phyloP scores from a whole-genome alignment of 92 coral and sea anemone species.

The Porites rus region DNA sequence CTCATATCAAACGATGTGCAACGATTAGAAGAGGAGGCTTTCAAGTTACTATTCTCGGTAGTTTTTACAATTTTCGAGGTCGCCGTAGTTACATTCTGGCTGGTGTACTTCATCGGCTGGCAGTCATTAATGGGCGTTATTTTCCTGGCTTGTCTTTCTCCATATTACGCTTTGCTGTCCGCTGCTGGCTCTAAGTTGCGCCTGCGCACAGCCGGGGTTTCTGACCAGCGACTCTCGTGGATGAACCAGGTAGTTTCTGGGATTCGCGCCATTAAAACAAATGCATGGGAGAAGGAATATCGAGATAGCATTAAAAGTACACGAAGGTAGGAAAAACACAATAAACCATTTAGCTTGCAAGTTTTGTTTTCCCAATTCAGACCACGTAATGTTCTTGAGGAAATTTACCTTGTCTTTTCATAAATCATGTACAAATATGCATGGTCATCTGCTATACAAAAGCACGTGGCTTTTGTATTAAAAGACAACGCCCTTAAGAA shows the following conservation, averaged over 20 bases:
- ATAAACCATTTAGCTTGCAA: too few relatives aligned
- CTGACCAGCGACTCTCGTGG: constrained; percentile 1
- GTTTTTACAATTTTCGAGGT: not conserved
- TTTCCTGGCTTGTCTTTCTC: not conserved
- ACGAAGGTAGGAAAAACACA: not conserved
- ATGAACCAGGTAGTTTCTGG: constrained; percentile 9
- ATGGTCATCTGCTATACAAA: too few relatives aligned
- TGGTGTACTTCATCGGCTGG: constrained; percentile 9
- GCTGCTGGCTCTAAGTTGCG: not conserved
- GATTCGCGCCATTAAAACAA: constrained; percentile 7
- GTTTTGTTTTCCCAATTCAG: too few relatives aligned
- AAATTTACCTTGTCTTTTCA: too few relatives aligned
- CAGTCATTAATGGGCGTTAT: not conserved
- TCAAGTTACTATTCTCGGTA: not conserved
- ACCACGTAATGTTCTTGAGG: too few relatives aligned
- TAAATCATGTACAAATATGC: too few relatives aligned
- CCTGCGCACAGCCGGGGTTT: not conserved
- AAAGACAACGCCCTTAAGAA: too few relatives aligned
- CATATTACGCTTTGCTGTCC: not conserved
- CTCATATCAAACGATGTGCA: constrained; percentile 1
- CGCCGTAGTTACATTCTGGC: not conserved
- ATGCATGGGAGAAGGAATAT: constrained; percentile 14
- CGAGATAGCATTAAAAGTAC: not conserved
- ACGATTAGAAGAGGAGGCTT: not conserved
- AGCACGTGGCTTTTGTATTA: too few relatives aligned